Evolutionary conservation across 2,888 invertebrate genomes (phyloP).

Genomic region (Metacarcinus magister): DNA sequence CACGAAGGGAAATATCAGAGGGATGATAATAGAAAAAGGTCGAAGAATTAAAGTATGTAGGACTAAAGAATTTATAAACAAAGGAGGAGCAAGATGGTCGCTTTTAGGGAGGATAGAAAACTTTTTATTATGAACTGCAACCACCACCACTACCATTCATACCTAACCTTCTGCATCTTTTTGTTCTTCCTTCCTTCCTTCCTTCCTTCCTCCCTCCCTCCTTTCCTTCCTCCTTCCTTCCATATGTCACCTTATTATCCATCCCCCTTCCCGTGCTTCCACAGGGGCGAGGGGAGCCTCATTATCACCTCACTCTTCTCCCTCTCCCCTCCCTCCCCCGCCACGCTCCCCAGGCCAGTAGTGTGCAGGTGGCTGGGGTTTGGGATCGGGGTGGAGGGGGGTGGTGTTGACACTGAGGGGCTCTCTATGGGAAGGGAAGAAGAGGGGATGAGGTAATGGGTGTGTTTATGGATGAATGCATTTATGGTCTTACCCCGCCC

Average conservation of each 20-base stretch:
- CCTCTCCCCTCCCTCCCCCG: background rate
- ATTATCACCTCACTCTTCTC: background rate
- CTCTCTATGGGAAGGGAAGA: background rate
- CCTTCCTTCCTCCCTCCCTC: background rate
- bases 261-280: background rate
- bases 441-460: background rate
- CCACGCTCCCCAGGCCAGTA: background rate
- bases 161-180: background rate
- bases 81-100: constrained; percentile 8
- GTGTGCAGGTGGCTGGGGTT: background rate
- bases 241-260: constrained; percentile 14
- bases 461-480: constrained; percentile 7
- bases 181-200: constrained; percentile 19
- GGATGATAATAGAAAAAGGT: background rate
- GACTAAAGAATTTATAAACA: background rate
- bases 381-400: background rate
- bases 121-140: background rate
- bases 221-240: background rate
- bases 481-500: background rate
- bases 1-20: background rate
- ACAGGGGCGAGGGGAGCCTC: background rate
- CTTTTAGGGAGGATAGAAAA: background rate
- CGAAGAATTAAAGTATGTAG: background rate
- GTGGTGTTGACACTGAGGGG: background rate
- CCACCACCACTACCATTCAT: background rate